phyloP scores from a whole-genome alignment of 1,140 invertebrate species.

The Lasioglossum baleicum region DNA sequence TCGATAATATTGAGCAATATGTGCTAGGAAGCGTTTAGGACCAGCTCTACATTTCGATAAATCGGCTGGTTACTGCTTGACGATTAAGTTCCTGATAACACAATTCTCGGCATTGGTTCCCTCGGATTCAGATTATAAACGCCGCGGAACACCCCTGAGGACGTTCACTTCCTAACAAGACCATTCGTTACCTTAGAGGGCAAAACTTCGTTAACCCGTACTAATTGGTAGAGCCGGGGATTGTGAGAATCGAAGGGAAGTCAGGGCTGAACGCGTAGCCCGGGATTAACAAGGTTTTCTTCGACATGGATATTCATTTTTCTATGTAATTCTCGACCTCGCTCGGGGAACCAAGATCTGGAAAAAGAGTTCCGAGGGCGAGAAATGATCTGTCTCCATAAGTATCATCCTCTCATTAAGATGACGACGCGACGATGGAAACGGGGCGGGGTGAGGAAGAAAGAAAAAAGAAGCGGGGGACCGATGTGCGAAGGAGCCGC shows the following conservation, averaged over 20 bases:
- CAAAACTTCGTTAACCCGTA: conserved; percentile 26
- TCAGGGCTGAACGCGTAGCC: neutral
- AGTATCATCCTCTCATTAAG: no score
- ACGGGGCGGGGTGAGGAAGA: no score
- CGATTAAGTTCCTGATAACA: conserved; percentile 18
- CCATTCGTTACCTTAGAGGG: conserved; percentile 21
- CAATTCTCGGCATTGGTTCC: conserved; percentile 12
- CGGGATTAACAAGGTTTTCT: neutral
- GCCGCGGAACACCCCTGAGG: neutral
- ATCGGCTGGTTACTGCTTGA: neutral
- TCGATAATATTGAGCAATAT: no score
- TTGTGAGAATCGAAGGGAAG: neutral
- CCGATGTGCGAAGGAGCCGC: neutral
- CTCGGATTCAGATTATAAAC: conserved; percentile 17
- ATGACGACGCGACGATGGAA: no score
- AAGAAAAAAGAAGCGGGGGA: no score
- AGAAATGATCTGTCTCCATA: no score
- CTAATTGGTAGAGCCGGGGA: conserved; percentile 25
- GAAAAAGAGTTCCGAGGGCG: neutral
- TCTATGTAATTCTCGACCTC: neutral
- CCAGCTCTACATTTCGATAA: neutral
- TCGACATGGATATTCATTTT: neutral
- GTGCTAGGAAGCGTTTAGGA: no score
- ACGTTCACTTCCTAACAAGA: conserved; percentile 31
- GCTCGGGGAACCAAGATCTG: neutral